Base-by-base conservation (phyloP, 2,888 invertebrate genomes). In the Cylindroiulus punctatus region DNA sequence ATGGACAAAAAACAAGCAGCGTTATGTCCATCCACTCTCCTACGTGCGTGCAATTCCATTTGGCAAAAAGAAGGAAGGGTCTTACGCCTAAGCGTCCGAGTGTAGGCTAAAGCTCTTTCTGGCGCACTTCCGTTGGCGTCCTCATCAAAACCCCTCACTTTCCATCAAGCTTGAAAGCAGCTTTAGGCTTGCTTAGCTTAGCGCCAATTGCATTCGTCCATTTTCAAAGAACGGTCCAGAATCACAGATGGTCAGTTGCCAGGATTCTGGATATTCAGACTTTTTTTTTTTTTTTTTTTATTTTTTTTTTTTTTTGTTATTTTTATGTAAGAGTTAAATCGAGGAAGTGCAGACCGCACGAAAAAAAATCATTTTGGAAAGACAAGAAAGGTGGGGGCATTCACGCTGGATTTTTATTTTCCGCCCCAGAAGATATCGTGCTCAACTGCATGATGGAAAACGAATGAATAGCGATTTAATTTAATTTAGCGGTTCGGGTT, bases 21-120 rank as follows among this genome's bases (percentile, higher is more conserved):
- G 40, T 83, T 83, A 83, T 44, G 83, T 44, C 44, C 44, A 83
- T 76, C 30, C 30, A 44, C 40, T 83, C 83, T 36, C 26, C 14
- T 82, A n/a, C 14, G n/a, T 32, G 83, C 22, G n/a, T 44, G 44
- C 83, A 83, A 83, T 83, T 83, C 83, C 83, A 83, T 83, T 83
- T 83, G 40, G 83, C n/a, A 76, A 76, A 83, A 44, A 36, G 26
- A 83, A 42, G 42, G 26, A 83, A 42, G 42, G 40, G 40, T 84
- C 52, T 84, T 84, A 84, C 30, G 44, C 84, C 47, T 84, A 52
- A 84, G 84, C 84, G 84, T 84, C 84, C 84, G 84, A 84, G 84
- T 84, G 84, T n/a, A 52, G 47, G 14, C 84, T 84, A 84, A 84
- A 84, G 84, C 84, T 52, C 52, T 32, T 32, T 52, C 47, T 84